phyloP scores from a whole-genome alignment of 2,797 vertebrate genomes.

The Labeo calbasu region DNA sequence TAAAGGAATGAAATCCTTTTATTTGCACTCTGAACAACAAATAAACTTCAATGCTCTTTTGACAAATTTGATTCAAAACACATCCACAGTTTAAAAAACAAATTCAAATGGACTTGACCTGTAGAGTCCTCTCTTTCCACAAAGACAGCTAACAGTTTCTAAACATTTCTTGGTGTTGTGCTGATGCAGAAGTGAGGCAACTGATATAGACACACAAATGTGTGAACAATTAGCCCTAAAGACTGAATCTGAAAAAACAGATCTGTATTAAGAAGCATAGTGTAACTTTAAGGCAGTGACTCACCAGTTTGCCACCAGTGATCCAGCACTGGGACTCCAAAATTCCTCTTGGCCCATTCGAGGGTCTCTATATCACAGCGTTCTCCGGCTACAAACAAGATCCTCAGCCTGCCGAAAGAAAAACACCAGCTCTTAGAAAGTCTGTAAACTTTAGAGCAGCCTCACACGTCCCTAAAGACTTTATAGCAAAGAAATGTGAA shows the following conservation, averaged over 20 bases:
- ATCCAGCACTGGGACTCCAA: constrained; percentile 92
- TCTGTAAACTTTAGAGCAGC: not conserved
- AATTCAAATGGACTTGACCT: not conserved
- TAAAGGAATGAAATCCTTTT: not conserved
- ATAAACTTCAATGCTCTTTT: not conserved
- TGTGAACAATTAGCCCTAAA: not conserved
- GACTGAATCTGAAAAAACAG: not conserved
- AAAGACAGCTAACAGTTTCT: not conserved
- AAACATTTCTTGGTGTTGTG: not conserved
- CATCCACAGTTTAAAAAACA: not conserved
- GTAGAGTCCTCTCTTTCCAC: not conserved
- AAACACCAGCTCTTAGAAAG: constrained; percentile 3
- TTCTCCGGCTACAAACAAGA: constrained; percentile 91
- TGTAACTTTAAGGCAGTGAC: constrained; percentile 36
- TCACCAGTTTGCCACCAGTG: constrained; percentile 99
- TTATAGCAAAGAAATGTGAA: not conserved
- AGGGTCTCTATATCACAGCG: constrained; percentile 92
- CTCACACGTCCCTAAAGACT: not conserved
- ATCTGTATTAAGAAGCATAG: not conserved
- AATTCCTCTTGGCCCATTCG: constrained; percentile 90
- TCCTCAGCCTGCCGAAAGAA: constrained; percentile 78
- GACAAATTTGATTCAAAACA: not conserved
- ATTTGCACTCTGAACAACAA: not conserved
- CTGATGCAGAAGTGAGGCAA: not conserved
- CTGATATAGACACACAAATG: not conserved